These are phyloP conservation scores for Bothrops jararaca DNA, from an alignment of 2,113 vertebrate species.

Conservation along the genomic window DNA sequence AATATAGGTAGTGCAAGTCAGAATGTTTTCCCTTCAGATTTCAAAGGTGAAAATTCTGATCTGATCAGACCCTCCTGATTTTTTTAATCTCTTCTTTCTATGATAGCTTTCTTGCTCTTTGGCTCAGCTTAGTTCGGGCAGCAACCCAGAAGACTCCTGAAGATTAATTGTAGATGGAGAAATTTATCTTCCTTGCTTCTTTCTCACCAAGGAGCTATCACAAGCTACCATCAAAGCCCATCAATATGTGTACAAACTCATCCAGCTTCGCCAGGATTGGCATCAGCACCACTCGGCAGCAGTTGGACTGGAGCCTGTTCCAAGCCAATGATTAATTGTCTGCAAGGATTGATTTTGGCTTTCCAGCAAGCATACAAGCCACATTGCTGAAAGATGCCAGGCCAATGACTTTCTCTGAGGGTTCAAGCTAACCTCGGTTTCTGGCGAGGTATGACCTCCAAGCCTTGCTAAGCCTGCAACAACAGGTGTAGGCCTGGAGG, in stretches of 20 bases:
- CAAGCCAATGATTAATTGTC: conserved; percentile 54
- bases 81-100: not conserved
- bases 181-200: not conserved
- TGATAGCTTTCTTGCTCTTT: not conserved
- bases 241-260: conserved; percentile 38
- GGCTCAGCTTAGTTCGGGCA: not conserved
- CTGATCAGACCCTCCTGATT: not conserved
- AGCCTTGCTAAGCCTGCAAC: not conserved
- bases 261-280: conserved; percentile 38
- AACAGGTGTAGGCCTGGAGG: not conserved
- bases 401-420: conserved; percentile 34
- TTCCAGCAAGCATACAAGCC: conserved; percentile 16
- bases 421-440: not conserved
- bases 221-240: conserved; percentile 40
- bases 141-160: not conserved
- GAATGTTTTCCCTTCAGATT: not conserved
- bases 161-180: not conserved
- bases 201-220: conserved; percentile 19
- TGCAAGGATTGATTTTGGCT: conserved; percentile 54
- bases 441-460: not conserved
- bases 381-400: conserved; percentile 47
- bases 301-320: conserved; percentile 26
- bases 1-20: not conserved
- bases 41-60: not conserved
- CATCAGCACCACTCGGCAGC: conserved; percentile 32